Conservation (phyloP, 2,888 invertebrate genomes). For the Coleophora deauratella region DNA sequence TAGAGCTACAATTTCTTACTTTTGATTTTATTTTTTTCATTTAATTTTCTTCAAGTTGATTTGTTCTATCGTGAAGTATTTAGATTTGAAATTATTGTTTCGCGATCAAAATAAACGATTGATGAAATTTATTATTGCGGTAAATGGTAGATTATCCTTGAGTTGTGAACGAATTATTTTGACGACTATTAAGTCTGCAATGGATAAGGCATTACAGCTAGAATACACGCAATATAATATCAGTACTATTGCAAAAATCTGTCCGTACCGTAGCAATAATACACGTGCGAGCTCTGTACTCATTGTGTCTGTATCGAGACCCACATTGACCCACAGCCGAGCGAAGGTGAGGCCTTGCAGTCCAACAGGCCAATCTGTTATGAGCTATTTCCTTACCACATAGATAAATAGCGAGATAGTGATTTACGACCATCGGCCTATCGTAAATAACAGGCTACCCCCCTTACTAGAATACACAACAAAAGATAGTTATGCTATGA, state of each 20-base stretch:
- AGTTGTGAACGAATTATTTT: conserved; percentile 1
- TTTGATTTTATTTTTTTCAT: no score
- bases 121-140: no score
- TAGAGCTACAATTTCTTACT: no score
- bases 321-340: conserved; percentile 35
- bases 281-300: neutral
- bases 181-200: neutral
- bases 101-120: no score
- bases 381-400: conserved; percentile 40
- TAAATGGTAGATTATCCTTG: no score
- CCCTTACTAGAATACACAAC: conserved; percentile 20
- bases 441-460: conserved; percentile 27
- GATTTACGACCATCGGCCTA: conserved; percentile 36
- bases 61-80: no score
- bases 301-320: conserved; percentile 8
- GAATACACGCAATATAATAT: neutral
- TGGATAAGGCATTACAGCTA: no score
- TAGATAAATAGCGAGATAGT: conserved; percentile 37
- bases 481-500: conserved; percentile 19
- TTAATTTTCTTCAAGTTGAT: no score
- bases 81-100: no score
- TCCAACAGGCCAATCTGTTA: conserved; percentile 42
- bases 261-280: neutral
- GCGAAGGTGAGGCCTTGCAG: conserved; percentile 34
- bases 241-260: neutral